Conservation (phyloP, 2,797 vertebrate species). For the Gymnothorax javanicus region DNA sequence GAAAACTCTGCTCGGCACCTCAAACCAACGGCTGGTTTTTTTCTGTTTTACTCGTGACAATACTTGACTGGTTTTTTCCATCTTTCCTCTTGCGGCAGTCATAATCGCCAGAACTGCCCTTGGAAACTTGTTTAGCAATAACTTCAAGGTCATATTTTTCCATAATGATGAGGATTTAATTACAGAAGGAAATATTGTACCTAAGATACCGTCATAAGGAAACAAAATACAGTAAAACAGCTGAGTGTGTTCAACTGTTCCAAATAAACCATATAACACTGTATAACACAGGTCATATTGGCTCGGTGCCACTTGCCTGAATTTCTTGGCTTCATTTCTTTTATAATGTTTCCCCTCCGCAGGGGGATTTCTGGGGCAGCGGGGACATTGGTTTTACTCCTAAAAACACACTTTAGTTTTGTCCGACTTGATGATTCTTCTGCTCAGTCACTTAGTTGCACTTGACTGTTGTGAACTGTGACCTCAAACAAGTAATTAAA, state of each 20-base stretch:
- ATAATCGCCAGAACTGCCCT: neutral
- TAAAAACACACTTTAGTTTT: too few relatives aligned
- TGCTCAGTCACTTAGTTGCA: neutral
- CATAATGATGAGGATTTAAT: neutral
- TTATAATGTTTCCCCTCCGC: too few relatives aligned
- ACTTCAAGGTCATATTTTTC: neutral
- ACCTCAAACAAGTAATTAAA: neutral
- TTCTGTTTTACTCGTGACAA: neutral
- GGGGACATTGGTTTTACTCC: too few relatives aligned
- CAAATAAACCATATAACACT: neutral
- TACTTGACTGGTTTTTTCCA: neutral
- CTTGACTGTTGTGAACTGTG: neutral
- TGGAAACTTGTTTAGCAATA: neutral
- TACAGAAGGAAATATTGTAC: neutral
- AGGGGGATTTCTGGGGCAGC: too few relatives aligned
- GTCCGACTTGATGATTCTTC: neutral
- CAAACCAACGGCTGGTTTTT: neutral
- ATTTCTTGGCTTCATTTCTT: neutral
- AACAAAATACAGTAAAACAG: neutral
- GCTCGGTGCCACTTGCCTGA: neutral
- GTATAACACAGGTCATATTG: neutral
- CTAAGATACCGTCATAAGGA: neutral
- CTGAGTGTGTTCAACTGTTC: neutral
- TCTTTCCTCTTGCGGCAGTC: neutral
- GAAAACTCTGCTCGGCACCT: neutral